A percentile compares a stretch with the other conserved stretches of the same genome.
These are phyloP conservation scores for Antechinus stuartii DNA, from an alignment of 2,113 vertebrate species.

Conservation along the genomic window DNA sequence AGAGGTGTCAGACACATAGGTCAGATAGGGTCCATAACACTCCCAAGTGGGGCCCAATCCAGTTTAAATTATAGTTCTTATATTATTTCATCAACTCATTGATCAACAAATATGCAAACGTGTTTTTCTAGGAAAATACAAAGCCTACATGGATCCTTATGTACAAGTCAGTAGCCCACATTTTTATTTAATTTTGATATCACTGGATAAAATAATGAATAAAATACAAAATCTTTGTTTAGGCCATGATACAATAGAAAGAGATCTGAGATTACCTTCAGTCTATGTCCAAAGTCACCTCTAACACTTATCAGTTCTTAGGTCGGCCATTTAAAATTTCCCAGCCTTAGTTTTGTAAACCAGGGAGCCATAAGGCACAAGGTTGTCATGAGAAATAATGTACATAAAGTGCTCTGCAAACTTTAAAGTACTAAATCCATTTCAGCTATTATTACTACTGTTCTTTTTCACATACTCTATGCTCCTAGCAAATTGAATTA, in stretches of 20 bases:
- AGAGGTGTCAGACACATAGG: not conserved
- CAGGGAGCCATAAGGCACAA: not conserved
- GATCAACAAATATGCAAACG: not conserved
- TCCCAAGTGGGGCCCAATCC: not conserved
- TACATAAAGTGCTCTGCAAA: not conserved
- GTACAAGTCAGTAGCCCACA: not conserved
- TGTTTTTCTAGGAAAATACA: not conserved
- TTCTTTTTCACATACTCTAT: not conserved
- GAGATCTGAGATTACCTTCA: not conserved
- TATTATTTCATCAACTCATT: not conserved
- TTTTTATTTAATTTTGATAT: not conserved
- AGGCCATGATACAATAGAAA: not conserved
- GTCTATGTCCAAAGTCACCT: not conserved
- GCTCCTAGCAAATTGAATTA: not conserved
- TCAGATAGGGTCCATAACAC: not conserved
- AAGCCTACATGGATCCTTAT: not conserved
- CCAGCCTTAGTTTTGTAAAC: not conserved
- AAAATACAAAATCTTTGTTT: not conserved
- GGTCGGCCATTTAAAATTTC: not conserved
- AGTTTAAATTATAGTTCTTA: not conserved
- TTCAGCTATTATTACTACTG: not conserved
- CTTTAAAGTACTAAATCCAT: not conserved
- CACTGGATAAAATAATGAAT: not conserved
- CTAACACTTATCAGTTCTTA: not conserved
- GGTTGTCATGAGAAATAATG: not conserved